These are phyloP conservation scores for Glaucomys volans DNA, from an alignment of 2,113 vertebrate species.

Conservation along the genomic window DNA sequence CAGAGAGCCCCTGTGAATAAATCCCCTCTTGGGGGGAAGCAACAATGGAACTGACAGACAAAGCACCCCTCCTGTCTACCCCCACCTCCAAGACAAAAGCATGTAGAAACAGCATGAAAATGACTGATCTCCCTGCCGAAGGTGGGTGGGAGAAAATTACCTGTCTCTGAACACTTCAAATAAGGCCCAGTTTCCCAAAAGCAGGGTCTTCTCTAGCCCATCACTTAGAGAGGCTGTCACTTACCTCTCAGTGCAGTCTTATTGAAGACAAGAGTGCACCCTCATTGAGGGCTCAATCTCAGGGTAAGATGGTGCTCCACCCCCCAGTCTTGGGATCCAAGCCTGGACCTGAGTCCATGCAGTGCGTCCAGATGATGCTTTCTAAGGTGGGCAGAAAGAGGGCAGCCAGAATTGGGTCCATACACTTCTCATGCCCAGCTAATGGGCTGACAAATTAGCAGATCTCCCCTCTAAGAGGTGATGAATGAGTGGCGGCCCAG, in stretches of 20 bases:
- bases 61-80: not conserved
- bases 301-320: not conserved
- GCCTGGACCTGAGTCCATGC: not conserved
- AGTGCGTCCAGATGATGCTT: not conserved
- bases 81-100: not conserved
- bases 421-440: conserved; percentile 63
- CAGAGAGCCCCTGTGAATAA: not conserved
- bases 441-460: conserved; percentile 78
- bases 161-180: conserved; percentile 56
- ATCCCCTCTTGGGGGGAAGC: not conserved
- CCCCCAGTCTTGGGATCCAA: not conserved
- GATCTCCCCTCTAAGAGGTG: conserved; percentile 53
- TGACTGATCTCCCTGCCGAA: not conserved
- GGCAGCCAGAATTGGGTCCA: conserved; percentile 41
- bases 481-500: conserved; percentile 43
- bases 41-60: not conserved
- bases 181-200: conserved; percentile 46
- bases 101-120: not conserved
- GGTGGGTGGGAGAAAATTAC: not conserved
- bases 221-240: not conserved
- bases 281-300: not conserved
- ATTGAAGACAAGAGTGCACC: not conserved
- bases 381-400: not conserved
- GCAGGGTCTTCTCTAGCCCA: not conserved
- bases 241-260: not conserved